phyloP scores from a whole-genome alignment of 2,888 invertebrate species.

The Rhagophthalmus giganteus region DNA sequence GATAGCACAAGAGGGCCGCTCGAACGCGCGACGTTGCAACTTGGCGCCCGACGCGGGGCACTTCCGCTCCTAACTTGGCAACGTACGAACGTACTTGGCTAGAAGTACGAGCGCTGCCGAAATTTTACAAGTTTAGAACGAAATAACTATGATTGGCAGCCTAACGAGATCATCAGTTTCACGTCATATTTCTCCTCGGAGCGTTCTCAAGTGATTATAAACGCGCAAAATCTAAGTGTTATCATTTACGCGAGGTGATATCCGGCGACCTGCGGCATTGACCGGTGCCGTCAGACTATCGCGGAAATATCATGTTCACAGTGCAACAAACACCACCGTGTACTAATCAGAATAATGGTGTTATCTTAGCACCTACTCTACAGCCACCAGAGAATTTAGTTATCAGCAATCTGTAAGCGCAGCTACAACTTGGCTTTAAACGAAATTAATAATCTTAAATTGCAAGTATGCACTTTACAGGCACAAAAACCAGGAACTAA shows the following conservation, averaged over 20 bases:
- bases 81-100: too few species aligned
- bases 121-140: too few species aligned
- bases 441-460: not conserved
- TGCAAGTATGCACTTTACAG: conserved; percentile 1
- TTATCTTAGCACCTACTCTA: conserved; percentile 2
- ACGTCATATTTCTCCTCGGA: too few species aligned
- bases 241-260: too few species aligned
- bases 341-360: conserved; percentile 3
- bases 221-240: too few species aligned
- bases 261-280: not conserved
- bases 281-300: conserved; percentile 1
- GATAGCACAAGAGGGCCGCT: too few species aligned
- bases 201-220: not conserved
- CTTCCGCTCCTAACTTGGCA: too few species aligned
- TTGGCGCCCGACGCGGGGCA: too few species aligned
- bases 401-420: conserved; percentile 2
- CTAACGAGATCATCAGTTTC: too few species aligned
- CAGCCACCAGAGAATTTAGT: not conserved
- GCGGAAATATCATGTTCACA: conserved; percentile 2
- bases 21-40: too few species aligned
- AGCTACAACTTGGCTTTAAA: not conserved
- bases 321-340: conserved; percentile 1
- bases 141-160: too few species aligned
- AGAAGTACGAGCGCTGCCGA: too few species aligned
- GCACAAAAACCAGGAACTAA: conserved; percentile 1